Evolutionary conservation across 2,888 invertebrate species (phyloP), one percentile per base, ranked within the genome.

Genomic region (Ichneumoninae sp.): DNA sequence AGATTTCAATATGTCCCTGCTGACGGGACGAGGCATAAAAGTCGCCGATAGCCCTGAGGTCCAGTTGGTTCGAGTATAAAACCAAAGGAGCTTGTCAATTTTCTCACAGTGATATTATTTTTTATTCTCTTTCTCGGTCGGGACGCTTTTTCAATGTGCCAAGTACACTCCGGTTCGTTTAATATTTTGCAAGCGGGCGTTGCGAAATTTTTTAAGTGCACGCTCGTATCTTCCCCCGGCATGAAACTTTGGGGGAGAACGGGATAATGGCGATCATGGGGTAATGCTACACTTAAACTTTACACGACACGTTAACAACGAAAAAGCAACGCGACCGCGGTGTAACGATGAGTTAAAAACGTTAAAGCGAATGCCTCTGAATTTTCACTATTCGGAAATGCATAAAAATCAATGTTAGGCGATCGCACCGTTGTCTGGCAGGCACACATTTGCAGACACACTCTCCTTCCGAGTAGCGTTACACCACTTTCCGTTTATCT

Each of bases 1-100:
- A 57, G 57, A 26, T 26, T 57, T 26, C 57, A 57, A 57, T 57
- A 22, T 57, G 22, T 57, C 57, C 57, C 57, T 22, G 26, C 57
- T 22, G 22, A 26, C 57, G 57, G 57, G 3, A 57, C 7, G 57
- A 26, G 26, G 57, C 57, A 57, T 57, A 57, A 57, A 57, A 57
- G 26, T 26, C 26, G 26, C 26, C 26, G 57, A 26, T 22, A 57
- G 57, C 8, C 19, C 1, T 4, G 57, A 57, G 22, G 57, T 57
- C 8, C 57, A 57, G 57, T 57, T 57, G 22, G 57, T 57, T 57
- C 57, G 57, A 22, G 57, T 57, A 47, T 47, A 57, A 57, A 57
- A 57, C 26, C 3, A 26, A 26, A 57, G 26, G 57, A 57, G 4
- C 26, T 22, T 13, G 57, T 57, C 57, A 57, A 57, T 57, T 57